Evolutionary conservation across 2,888 invertebrate species (phyloP), one percentile per base, ranked within the genome.

Genomic region (Lycaena phlaeas): DNA sequence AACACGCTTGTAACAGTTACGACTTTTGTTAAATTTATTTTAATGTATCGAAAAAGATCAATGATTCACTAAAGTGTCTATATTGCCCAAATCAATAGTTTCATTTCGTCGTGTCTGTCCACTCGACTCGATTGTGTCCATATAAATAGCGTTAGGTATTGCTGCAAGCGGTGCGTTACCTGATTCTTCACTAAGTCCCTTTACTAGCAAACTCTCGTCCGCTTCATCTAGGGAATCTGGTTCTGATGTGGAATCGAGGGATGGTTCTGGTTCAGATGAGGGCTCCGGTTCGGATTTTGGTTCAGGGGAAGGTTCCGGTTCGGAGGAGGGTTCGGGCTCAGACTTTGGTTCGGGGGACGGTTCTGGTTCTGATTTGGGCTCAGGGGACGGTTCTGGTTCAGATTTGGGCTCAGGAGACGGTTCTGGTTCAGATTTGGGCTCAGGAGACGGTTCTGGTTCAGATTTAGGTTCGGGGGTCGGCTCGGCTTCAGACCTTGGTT

Each of bases 151-250:
- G 14, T 17, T 12, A 22, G 22, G 34, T 31, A 31, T 45, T 37
- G 41, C 36, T 30, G 10, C 78, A 77, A 76, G 74, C 39, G 46
- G 71, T 73, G 77, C 71, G 2, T 82, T 81, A 84, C 84, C 84
- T 82, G 73, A 63, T 53, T 82, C 77, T 61, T 82, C 81, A 56
- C 53, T 72, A 53, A 84, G 75, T 70, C 84, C 84, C 63, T 81
- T 84, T 61, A 84, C 84, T 68, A 81, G 72, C 64, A 84, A 76
- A 59, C 61, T 72, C 65, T 73, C 78, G 1, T 86, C 81, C 0
- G 84, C 65, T 51, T 61, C 11, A 57, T 69, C 59, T 12, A 34
- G 31, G 17, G 15, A 22, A 22, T 68, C 54, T 1, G 81, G 68
- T 48, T 73, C 66, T 0, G 78, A 56, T 48, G 57, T 43, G 51